These are phyloP conservation scores for Ariopsis seemanni DNA, from an alignment of 2,113 vertebrate species.

Conservation along the genomic window DNA sequence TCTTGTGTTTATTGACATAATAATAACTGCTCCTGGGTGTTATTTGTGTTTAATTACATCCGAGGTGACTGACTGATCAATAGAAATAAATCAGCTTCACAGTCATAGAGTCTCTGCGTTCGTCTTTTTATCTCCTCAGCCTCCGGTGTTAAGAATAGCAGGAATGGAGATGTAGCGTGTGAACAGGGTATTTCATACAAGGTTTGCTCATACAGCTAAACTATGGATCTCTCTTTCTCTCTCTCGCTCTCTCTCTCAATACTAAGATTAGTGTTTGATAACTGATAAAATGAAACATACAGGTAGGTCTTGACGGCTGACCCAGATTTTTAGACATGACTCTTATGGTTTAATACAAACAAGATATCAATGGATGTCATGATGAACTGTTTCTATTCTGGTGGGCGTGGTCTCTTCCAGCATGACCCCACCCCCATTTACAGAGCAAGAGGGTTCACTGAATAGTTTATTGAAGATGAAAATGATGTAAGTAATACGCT, in stretches of 20 bases:
- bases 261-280: neutral
- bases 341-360: neutral
- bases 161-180: neutral
- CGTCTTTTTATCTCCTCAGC: neutral
- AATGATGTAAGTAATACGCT: neutral
- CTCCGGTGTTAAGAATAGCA: neutral
- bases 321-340: neutral
- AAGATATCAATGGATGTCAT: neutral
- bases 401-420: neutral
- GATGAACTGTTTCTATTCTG: neutral
- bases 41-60: conserved; percentile 34
- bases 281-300: neutral
- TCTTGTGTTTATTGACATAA: conserved; percentile 17
- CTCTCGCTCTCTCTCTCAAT: neutral
- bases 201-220: neutral
- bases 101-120: neutral
- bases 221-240: neutral
- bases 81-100: conserved; percentile 4
- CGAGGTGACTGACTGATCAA: neutral
- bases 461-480: neutral
- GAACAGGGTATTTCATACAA: neutral
- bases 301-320: neutral
- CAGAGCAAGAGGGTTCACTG: neutral
- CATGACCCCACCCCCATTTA: neutral
- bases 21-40: conserved; percentile 10